Evolutionary conservation across 1,140 invertebrate species (phyloP), one percentile per base, ranked within the genome.

Genomic region (Saxidomus purpurata): DNA sequence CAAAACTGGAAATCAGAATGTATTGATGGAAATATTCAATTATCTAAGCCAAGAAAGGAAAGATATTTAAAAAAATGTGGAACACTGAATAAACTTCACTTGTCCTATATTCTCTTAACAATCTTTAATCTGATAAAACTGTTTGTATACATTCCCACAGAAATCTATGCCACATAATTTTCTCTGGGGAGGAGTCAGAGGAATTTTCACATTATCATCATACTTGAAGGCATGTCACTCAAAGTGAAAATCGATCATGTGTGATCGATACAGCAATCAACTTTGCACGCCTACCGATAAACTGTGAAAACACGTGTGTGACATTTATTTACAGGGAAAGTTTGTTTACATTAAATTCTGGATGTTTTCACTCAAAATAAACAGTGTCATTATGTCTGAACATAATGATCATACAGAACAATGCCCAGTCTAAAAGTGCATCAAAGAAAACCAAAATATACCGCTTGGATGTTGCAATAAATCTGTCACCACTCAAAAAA

Each of bases 161-260:
- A 79, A 79, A 79, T 79, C 76, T 79, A 47, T 76, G 28, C 28
- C 28, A n/a, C 25, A 25, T 40, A 43, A 77, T 79, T 52, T 43
- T 79, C 76, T 79, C 47, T 49, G 40, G 47, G 86, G 86, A 80
- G 86, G 86, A 88, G 86, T 55, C 77, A 80, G 52, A 52, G 38
- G 77, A 81, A 67, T 81, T 76, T 55, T 88, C 47, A 77, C 61
- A 71, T 79, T 52, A 17, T 69, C n/a, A 80, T 79, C 49, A 77
- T 47, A 77, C 76, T 80, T 81, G 43, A 88, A 40, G 36, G 34
- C 15, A 55, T 88, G 86, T 81, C 86, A 88, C 77, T 88, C 86
- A 88, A 88, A 52, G 36, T 88, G 77, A 88, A 81, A 43, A 88
- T 88, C 77, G 86, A 88, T 88, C 86, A 88, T 22, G 55, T 71